phyloP scores from a whole-genome alignment of 1,140 invertebrate species.

The Trichonephila inaurata region DNA sequence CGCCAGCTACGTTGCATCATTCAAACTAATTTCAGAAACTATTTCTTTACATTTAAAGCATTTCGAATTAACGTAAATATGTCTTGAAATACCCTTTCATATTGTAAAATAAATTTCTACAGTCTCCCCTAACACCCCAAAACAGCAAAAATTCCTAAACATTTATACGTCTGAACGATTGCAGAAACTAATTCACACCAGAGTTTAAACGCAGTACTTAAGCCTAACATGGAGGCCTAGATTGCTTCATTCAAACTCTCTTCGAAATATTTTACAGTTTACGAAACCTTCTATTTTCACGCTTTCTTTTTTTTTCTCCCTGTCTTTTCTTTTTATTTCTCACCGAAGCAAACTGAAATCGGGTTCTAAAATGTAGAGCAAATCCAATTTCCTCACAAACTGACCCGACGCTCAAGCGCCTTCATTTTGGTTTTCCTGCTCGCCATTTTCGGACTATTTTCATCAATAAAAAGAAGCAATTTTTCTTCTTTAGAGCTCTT shows the following conservation, averaged over 20 bases:
- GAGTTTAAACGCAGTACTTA: background rate
- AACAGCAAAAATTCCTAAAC: background rate
- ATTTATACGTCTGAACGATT: background rate
- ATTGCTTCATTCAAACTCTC: background rate
- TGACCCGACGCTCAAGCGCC: background rate
- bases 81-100: too few relatives aligned
- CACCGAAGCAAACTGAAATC: background rate
- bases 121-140: background rate
- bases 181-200: background rate
- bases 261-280: background rate
- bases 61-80: too few relatives aligned
- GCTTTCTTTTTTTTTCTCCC: background rate
- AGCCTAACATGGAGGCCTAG: background rate
- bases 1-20: too few relatives aligned
- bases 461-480: background rate
- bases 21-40: too few relatives aligned
- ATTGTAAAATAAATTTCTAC: too few relatives aligned
- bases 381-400: constrained; percentile 45
- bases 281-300: background rate
- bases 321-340: background rate
- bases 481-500: background rate
- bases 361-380: constrained; percentile 7
- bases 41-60: too few relatives aligned
- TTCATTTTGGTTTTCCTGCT: background rate
- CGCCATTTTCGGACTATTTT: constrained; percentile 13